phyloP scores from a whole-genome alignment of 1,140 invertebrate genomes.

The Macrotrachela quadricornifera region DNA sequence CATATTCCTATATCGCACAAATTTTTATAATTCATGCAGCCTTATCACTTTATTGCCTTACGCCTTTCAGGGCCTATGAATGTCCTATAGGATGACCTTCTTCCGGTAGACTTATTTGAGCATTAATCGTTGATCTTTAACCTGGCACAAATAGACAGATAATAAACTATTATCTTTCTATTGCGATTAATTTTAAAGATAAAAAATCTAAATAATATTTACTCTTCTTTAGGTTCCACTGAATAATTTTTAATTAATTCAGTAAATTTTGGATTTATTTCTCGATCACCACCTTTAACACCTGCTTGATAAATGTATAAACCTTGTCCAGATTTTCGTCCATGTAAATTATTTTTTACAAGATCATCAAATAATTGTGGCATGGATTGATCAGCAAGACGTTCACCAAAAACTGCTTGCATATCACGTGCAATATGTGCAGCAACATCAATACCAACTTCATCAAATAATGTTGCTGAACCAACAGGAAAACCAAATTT shows the following conservation, averaged over 20 bases:
- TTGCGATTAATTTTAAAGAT: too few species aligned
- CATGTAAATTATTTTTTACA: constrained; percentile 66
- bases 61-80: too few species aligned
- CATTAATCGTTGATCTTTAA: too few species aligned
- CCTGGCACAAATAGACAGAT: too few species aligned
- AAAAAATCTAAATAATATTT: too few species aligned
- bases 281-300: constrained; percentile 13
- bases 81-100: too few species aligned
- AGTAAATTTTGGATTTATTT: constrained; percentile 7
- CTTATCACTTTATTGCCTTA: too few species aligned
- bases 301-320: constrained; percentile 17
- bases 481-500: constrained; percentile 90
- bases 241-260: constrained; percentile 6
- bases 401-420: constrained; percentile 34
- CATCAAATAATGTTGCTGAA: constrained; percentile 54
- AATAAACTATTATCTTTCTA: too few species aligned
- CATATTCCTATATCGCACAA: too few species aligned
- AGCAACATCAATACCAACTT: constrained; percentile 33
- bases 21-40: too few species aligned
- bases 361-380: constrained; percentile 47
- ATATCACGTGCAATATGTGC: constrained; percentile 69
- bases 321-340: constrained; percentile 28
- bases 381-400: constrained; percentile 20
- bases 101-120: too few species aligned
- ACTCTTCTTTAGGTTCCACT: not conserved